phyloP scores from a whole-genome alignment of 2,113 vertebrate species.

The Nesogale talazaci region DNA sequence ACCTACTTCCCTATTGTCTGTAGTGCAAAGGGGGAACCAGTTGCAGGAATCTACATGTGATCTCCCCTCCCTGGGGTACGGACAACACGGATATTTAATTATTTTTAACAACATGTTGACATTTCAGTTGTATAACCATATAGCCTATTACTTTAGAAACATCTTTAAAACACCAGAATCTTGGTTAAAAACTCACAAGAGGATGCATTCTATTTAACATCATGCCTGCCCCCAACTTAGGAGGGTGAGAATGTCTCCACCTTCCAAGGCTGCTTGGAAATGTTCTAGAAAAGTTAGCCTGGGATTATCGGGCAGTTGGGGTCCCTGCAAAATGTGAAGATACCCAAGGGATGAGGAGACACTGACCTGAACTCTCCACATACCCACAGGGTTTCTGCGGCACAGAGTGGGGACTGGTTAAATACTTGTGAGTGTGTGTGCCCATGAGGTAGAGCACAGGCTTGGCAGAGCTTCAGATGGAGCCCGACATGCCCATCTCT shows the following conservation, averaged over 20 bases:
- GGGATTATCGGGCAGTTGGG: background rate
- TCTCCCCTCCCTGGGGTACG: too few species aligned
- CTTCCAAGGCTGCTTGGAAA: rapidly evolving
- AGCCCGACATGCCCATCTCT: rapidly evolving
- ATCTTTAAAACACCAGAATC: background rate
- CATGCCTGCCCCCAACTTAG: background rate
- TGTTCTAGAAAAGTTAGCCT: background rate
- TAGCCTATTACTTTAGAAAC: background rate
- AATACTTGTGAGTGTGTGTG: rapidly evolving
- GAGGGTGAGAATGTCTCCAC: rapidly evolving
- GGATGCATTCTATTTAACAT: rapidly evolving
- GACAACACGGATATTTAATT: too few species aligned
- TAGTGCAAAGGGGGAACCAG: too few species aligned
- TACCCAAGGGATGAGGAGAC: rapidly evolving
- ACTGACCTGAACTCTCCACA: rapidly evolving
- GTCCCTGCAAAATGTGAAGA: too few species aligned
- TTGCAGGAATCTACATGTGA: too few species aligned
- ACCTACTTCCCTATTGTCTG: too few species aligned
- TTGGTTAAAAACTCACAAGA: too few species aligned
- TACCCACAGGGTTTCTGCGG: rapidly evolving
- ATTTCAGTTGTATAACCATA: background rate
- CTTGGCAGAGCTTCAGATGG: background rate
- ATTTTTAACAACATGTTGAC: too few species aligned
- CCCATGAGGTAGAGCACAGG: too few species aligned
- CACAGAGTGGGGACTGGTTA: rapidly evolving